phyloP scores from a whole-genome alignment of 2,888 invertebrate genomes.

The Opisthograptis luteolata region DNA sequence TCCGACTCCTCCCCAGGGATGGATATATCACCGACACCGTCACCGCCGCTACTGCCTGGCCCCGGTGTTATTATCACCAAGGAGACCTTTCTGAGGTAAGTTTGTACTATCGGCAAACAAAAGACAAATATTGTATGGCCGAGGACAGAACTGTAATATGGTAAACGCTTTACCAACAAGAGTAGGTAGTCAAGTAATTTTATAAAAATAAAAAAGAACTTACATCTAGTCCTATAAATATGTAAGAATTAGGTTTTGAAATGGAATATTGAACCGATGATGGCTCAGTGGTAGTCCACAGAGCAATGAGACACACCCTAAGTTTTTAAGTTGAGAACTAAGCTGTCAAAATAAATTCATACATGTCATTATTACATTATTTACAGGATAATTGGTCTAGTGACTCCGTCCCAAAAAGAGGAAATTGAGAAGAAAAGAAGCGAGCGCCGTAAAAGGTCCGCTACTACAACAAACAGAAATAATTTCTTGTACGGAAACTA shows the following conservation, averaged over 20 bases:
- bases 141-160: too few species aligned
- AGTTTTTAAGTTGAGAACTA: too few species aligned
- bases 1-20: constrained; percentile 63
- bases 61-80: constrained; percentile 65
- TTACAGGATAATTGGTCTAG: constrained; percentile 71
- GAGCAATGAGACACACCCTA: too few species aligned
- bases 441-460: constrained; percentile 72
- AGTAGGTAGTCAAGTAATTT: too few species aligned
- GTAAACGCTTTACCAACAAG: too few species aligned
- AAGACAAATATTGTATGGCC: neutral
- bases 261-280: too few species aligned
- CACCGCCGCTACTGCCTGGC: constrained; percentile 69
- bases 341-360: too few species aligned
- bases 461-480: constrained; percentile 70
- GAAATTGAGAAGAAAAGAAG: constrained; percentile 68
- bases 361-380: constrained; percentile 5
- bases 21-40: constrained; percentile 67
- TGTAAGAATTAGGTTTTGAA: too few species aligned
- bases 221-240: too few species aligned
- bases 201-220: too few species aligned
- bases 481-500: constrained; percentile 73
- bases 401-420: constrained; percentile 70
- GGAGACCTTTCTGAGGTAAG: constrained; percentile 74
- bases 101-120: neutral
- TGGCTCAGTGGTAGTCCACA: too few species aligned